Conservation (phyloP, 2,113 vertebrate species). For the Xenus cinereus region DNA sequence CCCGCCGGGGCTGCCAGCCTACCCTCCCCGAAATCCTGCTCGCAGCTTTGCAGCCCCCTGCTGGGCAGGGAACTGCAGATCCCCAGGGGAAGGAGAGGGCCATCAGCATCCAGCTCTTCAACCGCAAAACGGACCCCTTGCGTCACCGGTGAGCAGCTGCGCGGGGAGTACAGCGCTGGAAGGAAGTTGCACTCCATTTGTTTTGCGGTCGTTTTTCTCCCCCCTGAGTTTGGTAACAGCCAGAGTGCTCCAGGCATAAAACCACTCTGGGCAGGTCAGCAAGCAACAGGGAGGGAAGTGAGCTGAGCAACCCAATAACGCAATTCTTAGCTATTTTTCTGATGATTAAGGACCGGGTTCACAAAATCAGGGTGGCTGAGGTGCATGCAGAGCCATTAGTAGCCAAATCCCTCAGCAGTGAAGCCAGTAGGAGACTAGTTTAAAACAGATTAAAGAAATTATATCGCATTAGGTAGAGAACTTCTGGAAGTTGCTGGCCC, state of each 20-base stretch:
- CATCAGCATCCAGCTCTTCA: background rate
- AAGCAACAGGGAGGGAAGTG: background rate
- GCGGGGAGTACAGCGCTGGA: background rate
- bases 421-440: background rate
- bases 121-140: background rate
- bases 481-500: background rate
- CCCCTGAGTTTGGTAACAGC: background rate
- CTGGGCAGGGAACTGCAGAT: slow-evolving; percentile 7
- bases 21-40: slow-evolving; percentile 15
- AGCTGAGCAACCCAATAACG: background rate
- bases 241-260: background rate
- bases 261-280: background rate
- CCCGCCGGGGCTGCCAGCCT: slow-evolving; percentile 47
- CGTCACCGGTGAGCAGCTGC: background rate
- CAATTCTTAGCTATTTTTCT: background rate
- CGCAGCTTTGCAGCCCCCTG: slow-evolving; percentile 64
- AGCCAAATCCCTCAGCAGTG: background rate
- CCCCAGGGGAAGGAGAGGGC: background rate
- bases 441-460: background rate
- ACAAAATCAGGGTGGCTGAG: background rate
- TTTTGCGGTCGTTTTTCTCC: background rate
- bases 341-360: background rate
- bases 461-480: background rate
- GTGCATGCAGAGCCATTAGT: background rate
- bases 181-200: slow-evolving; percentile 6